Conservation (phyloP, 2,113 vertebrate genomes). For the Varanus komodoensis region DNA sequence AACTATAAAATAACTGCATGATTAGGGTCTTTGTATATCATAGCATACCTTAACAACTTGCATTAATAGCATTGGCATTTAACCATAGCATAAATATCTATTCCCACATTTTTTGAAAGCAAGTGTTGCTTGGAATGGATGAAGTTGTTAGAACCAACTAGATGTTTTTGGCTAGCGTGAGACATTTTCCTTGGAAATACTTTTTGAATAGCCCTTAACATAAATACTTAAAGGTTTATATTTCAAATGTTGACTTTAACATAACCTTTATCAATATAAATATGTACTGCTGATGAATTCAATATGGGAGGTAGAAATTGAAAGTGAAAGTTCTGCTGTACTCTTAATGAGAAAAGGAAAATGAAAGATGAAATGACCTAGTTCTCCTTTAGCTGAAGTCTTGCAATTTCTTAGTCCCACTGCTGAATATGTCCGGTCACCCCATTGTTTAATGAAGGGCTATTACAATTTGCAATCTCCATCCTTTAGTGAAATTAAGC, state of each 20-base stretch:
- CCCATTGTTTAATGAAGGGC: not conserved
- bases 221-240: not conserved
- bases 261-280: constrained; percentile 26
- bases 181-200: not conserved
- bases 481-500: not conserved
- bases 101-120: not conserved
- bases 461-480: too few relatives aligned
- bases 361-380: constrained; percentile 3
- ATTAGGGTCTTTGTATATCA: not conserved
- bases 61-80: constrained; percentile 3
- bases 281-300: not conserved
- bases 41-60: constrained; percentile 3
- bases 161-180: not conserved
- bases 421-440: not conserved
- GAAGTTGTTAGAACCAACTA: not conserved
- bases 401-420: not conserved
- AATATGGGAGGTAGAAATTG: not conserved
- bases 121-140: not conserved
- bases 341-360: constrained; percentile 26
- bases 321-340: not conserved
- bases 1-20: constrained; percentile 1
- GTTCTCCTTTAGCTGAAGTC: constrained; percentile 18
- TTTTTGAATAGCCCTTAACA: constrained; percentile 7
- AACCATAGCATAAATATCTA: constrained; percentile 1
- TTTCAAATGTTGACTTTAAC: constrained; percentile 33